Evolutionary conservation across 1,140 invertebrate genomes (phyloP).

Genomic region (Drosophila auraria): DNA sequence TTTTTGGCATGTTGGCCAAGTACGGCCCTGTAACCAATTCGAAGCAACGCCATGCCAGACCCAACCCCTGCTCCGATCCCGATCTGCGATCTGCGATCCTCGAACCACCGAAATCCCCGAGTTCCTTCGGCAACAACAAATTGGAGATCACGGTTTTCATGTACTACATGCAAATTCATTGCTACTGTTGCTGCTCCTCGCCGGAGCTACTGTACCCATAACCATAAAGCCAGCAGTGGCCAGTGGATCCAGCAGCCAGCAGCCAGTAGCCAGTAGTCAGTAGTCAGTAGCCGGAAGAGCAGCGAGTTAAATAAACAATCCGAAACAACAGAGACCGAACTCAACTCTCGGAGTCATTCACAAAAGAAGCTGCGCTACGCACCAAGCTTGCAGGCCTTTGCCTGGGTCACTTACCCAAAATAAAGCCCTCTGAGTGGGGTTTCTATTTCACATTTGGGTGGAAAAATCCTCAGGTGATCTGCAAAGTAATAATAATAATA

Average conservation of each 20-base stretch:
- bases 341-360: constrained; percentile 62
- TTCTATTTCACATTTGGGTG: neutral
- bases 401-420: constrained; percentile 7
- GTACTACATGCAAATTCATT: constrained; percentile 85
- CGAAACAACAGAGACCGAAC: constrained; percentile 43
- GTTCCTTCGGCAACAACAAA: constrained; percentile 64
- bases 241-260: constrained; percentile 10
- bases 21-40: constrained; percentile 75
- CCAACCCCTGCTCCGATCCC: constrained; percentile 20
- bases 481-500: neutral
- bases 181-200: constrained; percentile 75
- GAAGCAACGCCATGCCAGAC: constrained; percentile 50
- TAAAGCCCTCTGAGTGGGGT: neutral
- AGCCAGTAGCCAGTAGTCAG: constrained; percentile 1
- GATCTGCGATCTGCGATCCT: constrained; percentile 21
- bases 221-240: constrained; percentile 64
- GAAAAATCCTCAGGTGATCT: neutral
- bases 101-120: neutral
- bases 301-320: constrained; percentile 77
- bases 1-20: constrained; percentile 72
- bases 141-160: constrained; percentile 85
- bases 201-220: constrained; percentile 65
- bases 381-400: neutral
- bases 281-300: constrained; percentile 64
- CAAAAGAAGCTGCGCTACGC: constrained; percentile 60